Percentiles rank a stretch among this genome's conserved stretches.
Evolutionary conservation across 2,797 vertebrate species (phyloP).

Genomic region (Manis crassicaudata): DNA sequence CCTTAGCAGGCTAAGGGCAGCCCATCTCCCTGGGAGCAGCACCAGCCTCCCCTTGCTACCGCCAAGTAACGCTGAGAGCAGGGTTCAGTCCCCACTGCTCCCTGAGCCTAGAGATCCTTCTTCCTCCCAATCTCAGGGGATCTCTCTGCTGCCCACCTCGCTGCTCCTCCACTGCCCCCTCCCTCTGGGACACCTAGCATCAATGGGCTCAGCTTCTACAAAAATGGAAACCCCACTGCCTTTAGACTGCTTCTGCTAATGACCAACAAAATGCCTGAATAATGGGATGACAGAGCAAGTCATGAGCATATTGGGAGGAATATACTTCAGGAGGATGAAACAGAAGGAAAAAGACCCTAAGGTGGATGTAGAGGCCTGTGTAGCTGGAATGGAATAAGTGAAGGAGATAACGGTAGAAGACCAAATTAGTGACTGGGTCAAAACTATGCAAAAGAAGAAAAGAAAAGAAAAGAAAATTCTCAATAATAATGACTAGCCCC

Average conservation of each 20-base stretch:
- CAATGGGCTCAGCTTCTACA: neutral
- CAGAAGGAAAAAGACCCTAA: neutral
- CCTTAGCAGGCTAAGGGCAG: neutral
- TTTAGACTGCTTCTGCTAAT: neutral
- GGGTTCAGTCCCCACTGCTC: neutral
- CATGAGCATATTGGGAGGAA: neutral
- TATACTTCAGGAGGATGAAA: neutral
- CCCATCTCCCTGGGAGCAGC: neutral
- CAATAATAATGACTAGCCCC: neutral
- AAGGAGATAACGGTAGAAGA: neutral
- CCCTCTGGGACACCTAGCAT: neutral
- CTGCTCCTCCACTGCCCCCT: rapidly evolving
- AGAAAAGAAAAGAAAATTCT: neutral
- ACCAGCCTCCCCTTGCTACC: neutral
- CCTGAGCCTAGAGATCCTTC: neutral
- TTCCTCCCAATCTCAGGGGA: neutral
- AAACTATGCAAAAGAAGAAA: neutral
- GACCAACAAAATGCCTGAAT: neutral
- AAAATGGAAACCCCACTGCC: neutral
- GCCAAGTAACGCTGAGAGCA: neutral
- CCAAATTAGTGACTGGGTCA: neutral
- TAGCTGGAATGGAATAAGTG: neutral
- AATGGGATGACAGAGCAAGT: neutral
- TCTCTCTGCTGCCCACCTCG: neutral
- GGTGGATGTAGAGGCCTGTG: neutral